Conservation (phyloP, 2,797 vertebrate species). For the Coracias cyanogaster region DNA sequence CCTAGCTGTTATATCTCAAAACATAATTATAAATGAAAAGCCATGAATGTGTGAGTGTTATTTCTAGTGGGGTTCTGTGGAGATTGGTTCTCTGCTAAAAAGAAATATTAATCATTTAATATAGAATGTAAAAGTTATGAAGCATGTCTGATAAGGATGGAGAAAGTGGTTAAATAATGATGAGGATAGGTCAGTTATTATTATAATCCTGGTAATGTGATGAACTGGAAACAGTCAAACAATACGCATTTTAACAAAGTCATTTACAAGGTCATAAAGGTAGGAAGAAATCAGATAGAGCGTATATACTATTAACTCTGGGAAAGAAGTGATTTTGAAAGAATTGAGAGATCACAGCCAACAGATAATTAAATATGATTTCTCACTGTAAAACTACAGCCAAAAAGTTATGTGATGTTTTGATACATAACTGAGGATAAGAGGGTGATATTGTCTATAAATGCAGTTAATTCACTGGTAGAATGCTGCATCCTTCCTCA, state of each 20-base stretch:
- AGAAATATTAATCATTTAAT: background rate
- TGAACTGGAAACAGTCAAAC: background rate
- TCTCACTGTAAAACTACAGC: background rate
- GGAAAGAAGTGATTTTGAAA: background rate
- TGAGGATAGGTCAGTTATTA: background rate
- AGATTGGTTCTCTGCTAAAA: background rate
- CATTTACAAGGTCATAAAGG: background rate
- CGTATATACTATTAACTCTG: background rate
- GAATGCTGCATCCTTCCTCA: background rate
- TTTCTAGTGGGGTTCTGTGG: background rate
- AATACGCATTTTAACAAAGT: background rate
- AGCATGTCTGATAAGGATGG: background rate
- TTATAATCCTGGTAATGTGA: background rate
- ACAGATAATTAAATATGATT: background rate
- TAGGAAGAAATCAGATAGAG: background rate
- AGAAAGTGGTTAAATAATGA: background rate
- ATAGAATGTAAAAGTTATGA: background rate
- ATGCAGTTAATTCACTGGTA: background rate
- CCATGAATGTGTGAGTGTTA: background rate
- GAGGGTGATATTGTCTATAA: background rate
- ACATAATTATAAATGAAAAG: background rate
- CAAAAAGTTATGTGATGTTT: background rate
- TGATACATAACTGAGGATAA: background rate
- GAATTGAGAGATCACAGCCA: background rate
- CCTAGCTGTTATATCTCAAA: background rate